A percentile compares a stretch with the other conserved stretches of the same genome.
Conservation (phyloP, 2,113 vertebrate species). For the Pyxicephalus adspersus region DNA sequence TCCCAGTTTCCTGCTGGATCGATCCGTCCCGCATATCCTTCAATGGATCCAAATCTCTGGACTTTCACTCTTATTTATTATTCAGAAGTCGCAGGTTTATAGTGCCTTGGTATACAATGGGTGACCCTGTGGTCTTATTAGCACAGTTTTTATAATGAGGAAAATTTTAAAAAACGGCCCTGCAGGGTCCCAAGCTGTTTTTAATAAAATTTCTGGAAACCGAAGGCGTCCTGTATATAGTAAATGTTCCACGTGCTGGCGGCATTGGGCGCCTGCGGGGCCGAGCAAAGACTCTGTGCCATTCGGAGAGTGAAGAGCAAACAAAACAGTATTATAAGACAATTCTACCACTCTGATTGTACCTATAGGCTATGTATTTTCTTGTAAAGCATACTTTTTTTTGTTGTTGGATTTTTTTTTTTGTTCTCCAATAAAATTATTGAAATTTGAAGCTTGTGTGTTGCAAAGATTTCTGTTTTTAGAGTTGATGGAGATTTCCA, state of each 20-base stretch:
- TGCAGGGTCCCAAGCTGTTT: too few relatives aligned
- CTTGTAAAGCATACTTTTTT: neutral
- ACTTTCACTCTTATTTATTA: slow-evolving; percentile 27
- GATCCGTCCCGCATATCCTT: neutral
- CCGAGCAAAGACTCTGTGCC: neutral
- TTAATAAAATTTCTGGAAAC: neutral
- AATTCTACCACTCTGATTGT: slow-evolving; percentile 6
- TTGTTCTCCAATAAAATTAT: slow-evolving; percentile 30
- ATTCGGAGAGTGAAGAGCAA: neutral
- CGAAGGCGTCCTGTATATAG: neutral
- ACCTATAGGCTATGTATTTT: neutral
- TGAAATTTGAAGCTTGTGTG: neutral
- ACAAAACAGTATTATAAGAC: slow-evolving; percentile 32
- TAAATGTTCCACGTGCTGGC: neutral
- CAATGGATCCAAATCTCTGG: neutral
- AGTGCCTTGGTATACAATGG: slow-evolving; percentile 16
- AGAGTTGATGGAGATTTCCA: too few relatives aligned
- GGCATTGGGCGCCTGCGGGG: neutral
- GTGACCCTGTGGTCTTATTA: neutral
- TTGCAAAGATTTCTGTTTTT: too few relatives aligned
- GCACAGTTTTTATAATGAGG: slow-evolving; percentile 15
- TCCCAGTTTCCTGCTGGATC: too few relatives aligned
- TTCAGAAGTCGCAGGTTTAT: neutral
- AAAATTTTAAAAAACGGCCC: neutral
- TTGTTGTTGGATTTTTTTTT: neutral